phyloP scores from a whole-genome alignment of 2,888 invertebrate species.

The Pollenia griseotomentosa region DNA sequence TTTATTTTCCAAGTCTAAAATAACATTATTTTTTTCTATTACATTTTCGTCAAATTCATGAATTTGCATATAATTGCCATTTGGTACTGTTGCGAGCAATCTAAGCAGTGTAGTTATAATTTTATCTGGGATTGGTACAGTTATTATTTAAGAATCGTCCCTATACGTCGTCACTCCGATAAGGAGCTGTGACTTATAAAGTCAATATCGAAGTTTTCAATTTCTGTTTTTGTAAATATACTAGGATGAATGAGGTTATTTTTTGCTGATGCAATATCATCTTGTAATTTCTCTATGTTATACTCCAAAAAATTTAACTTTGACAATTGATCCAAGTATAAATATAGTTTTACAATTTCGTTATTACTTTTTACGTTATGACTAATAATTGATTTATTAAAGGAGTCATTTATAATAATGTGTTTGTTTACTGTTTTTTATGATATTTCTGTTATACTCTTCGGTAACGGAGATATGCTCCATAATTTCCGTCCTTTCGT shows the following conservation, averaged over 20 bases:
- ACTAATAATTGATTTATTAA: too few species aligned
- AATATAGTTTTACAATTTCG: constrained; percentile 3
- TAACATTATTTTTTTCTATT: too few species aligned
- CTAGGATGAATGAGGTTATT: constrained; percentile 8
- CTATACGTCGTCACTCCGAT: background rate
- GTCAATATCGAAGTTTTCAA: constrained; percentile 1
- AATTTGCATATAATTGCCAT: too few species aligned
- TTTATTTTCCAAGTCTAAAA: too few species aligned
- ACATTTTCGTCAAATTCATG: too few species aligned
- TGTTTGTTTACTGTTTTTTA: background rate
- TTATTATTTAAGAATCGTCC: background rate
- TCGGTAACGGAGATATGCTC: too few species aligned
- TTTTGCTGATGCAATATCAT: constrained; percentile 15
- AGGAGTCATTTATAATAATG: too few species aligned
- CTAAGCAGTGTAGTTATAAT: constrained; percentile 11
- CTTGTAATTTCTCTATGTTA: constrained; percentile 27
- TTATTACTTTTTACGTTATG: constrained; percentile 4
- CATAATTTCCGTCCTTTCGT: too few species aligned
- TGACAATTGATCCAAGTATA: constrained; percentile 23
- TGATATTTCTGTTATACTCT: too few species aligned
- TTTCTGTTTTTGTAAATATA: constrained; percentile 18
- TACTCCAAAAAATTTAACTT: constrained; percentile 19
- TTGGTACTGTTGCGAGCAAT: background rate
- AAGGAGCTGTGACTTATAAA: constrained; percentile 1
- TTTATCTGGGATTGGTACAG: constrained; percentile 8